Percentiles rank a stretch among this genome's conserved stretches.
Evolutionary conservation across 2,888 invertebrate genomes (phyloP).

Genomic region (Chrysodeixis includens): DNA sequence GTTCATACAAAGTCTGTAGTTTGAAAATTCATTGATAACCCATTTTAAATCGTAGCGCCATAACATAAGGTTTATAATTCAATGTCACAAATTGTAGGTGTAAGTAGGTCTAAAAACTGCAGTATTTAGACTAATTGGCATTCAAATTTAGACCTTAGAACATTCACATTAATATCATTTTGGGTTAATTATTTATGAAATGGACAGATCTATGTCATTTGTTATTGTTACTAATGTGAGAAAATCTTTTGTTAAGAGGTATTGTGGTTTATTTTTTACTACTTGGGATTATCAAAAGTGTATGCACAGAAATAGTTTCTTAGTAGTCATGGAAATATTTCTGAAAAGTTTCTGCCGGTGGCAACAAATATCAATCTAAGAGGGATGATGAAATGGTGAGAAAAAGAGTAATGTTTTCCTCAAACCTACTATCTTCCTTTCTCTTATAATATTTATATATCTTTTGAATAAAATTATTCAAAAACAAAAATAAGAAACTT

Average conservation of each 20-base stretch:
- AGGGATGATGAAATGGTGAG: too few relatives aligned
- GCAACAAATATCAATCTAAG: too few relatives aligned
- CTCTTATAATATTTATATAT: too few relatives aligned
- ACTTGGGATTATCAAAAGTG: neutral
- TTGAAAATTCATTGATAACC: neutral
- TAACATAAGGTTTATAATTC: neutral
- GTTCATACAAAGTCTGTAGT: neutral
- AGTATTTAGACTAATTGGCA: neutral
- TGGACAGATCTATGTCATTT: neutral
- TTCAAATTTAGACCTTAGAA: conserved; percentile 2
- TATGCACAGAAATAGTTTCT: neutral
- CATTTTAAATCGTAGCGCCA: neutral
- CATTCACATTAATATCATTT: neutral
- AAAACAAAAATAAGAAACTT: too few relatives aligned
- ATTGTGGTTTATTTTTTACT: neutral
- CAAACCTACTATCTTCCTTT: too few relatives aligned
- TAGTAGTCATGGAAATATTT: neutral
- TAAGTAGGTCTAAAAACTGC: neutral
- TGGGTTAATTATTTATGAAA: neutral
- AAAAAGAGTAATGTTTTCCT: too few relatives aligned
- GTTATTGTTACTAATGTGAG: conserved; percentile 23
- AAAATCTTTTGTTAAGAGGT: conserved; percentile 1
- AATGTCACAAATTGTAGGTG: neutral
- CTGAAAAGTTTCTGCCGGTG: too few relatives aligned
- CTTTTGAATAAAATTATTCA: too few relatives aligned